Evolutionary conservation across 2,888 invertebrate genomes (phyloP).

Genomic region (Cheilosia pagana): DNA sequence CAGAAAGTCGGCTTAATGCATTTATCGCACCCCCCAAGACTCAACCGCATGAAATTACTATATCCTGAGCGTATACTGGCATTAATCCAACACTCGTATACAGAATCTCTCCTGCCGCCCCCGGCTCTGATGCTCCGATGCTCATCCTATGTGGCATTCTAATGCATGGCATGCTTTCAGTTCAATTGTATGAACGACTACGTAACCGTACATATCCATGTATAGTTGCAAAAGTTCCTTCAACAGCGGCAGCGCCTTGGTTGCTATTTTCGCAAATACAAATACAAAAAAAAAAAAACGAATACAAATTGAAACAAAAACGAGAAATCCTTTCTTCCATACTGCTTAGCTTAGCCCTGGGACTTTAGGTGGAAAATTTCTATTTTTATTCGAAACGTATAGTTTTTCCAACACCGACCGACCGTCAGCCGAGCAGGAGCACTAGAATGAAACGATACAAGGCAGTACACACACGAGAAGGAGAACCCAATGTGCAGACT

Average conservation of each 20-base stretch:
- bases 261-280: constrained; percentile 48
- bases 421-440: background rate
- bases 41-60: constrained; percentile 63
- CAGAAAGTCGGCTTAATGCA: constrained; percentile 39
- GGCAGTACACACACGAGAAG: constrained; percentile 21
- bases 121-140: background rate
- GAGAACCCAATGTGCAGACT: background rate
- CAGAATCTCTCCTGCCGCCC: background rate
- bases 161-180: background rate
- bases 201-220: background rate
- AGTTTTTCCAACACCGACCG: constrained; percentile 7
- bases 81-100: constrained; percentile 51
- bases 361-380: constrained; percentile 47
- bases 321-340: constrained; percentile 49
- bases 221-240: constrained; percentile 23
- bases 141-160: background rate
- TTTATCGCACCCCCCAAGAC: constrained; percentile 4
- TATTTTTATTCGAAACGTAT: constrained; percentile 52
- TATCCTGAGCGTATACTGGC: constrained; percentile 52
- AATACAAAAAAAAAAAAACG: constrained; percentile 20
- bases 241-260: constrained; percentile 14
- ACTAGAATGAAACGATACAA: constrained; percentile 2
- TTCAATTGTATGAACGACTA: background rate
- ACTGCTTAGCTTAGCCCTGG: constrained; percentile 45
- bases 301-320: constrained; percentile 46